Conservation (phyloP, 2,113 vertebrate species). For the Perca fluviatilis region DNA sequence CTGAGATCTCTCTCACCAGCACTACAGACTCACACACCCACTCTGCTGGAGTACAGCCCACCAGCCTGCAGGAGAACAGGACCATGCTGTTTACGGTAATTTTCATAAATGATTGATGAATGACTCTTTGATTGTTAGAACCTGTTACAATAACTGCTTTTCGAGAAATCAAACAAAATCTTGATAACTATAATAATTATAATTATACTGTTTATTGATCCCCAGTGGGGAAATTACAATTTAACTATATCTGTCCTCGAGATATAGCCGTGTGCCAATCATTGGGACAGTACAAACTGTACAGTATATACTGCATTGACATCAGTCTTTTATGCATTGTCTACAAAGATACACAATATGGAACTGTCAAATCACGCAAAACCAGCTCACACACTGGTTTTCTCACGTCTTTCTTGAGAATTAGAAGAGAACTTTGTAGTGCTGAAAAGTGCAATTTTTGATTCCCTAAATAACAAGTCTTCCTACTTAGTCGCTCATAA, state of each 20-base stretch:
- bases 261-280: not conserved
- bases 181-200: not conserved
- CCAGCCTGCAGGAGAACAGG: constrained; percentile 94
- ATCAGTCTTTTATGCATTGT: not conserved
- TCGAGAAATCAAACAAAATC: not conserved
- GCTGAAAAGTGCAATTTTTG: not conserved
- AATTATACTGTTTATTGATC: too few relatives aligned
- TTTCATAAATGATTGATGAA: not conserved
- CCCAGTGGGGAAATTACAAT: too few relatives aligned
- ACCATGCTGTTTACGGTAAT: constrained; percentile 98
- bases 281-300: not conserved
- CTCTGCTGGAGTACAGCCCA: constrained; percentile 90
- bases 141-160: not conserved
- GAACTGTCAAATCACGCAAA: not conserved
- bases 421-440: not conserved
- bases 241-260: not conserved
- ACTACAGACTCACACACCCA: constrained; percentile 61
- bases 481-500: not conserved
- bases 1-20: constrained; percentile 86
- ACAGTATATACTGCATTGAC: not conserved
- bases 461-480: not conserved
- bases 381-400: not conserved
- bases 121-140: not conserved
- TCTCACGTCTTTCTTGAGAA: not conserved
- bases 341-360: not conserved